phyloP scores from a whole-genome alignment of 2,888 invertebrate genomes.

The Sympetrum striolatum region DNA sequence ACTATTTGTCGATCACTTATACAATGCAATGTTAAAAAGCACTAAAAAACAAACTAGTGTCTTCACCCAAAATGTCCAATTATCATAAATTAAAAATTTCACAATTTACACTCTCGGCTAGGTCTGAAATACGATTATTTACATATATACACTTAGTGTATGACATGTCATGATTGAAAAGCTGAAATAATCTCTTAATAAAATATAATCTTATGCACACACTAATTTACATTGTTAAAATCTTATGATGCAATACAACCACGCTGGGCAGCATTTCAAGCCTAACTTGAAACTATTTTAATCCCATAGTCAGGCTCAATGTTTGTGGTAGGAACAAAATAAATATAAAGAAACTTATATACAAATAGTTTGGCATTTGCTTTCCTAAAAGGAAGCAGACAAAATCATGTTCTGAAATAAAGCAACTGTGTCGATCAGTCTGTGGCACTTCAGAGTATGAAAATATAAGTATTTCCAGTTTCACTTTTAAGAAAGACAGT shows the following conservation, averaged over 20 bases:
- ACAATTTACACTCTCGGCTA: constrained; percentile 2
- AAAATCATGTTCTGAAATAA: constrained; percentile 6
- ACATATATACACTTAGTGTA: constrained; percentile 42
- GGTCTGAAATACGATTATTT: constrained; percentile 13
- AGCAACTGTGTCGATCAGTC: constrained; percentile 24
- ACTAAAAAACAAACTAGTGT: constrained; percentile 23
- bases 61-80: constrained; percentile 34
- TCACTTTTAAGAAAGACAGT: constrained; percentile 19
- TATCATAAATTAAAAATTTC: constrained; percentile 42
- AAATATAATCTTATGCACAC: constrained; percentile 41
- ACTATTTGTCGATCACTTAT: constrained; percentile 18
- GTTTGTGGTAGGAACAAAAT: constrained; percentile 39
- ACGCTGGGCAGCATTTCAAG: constrained; percentile 1
- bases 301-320: constrained; percentile 27
- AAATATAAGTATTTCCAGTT: constrained; percentile 36
- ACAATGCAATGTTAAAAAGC: constrained; percentile 22
- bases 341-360: constrained; percentile 38
- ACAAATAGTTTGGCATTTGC: constrained; percentile 35
- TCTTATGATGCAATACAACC: constrained; percentile 9
- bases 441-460: constrained; percentile 39
- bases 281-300: constrained; percentile 34
- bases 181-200: constrained; percentile 32
- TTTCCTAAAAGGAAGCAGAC: constrained; percentile 12
- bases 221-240: constrained; percentile 24
- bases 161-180: constrained; percentile 38